Conservation (phyloP, 2,888 invertebrate species). For the Chrysodeixis includens region DNA sequence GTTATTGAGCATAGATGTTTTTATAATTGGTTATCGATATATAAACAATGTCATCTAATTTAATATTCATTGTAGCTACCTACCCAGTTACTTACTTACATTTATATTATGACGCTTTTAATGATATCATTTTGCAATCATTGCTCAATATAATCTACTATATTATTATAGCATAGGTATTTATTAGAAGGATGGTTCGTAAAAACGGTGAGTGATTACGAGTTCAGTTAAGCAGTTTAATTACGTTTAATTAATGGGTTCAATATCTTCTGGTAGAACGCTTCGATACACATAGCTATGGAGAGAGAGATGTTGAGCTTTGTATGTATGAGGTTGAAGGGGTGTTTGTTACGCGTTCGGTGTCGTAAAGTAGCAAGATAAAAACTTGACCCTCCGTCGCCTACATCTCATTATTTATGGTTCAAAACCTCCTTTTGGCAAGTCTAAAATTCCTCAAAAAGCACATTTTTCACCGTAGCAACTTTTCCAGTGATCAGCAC, state of each 20-base stretch:
- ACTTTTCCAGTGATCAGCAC: slow-evolving; percentile 46
- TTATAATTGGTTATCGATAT: neutral
- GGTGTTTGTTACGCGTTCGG: slow-evolving; percentile 64
- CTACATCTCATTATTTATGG: slow-evolving; percentile 77
- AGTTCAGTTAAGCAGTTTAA: slow-evolving; percentile 14
- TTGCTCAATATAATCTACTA: slow-evolving; percentile 25
- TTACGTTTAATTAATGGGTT: slow-evolving; percentile 12
- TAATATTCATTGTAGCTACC: slow-evolving; percentile 28
- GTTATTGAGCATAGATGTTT: neutral
- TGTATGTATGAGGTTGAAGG: slow-evolving; percentile 47
- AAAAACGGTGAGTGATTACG: slow-evolving; percentile 14
- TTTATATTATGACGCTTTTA: slow-evolving; percentile 32
- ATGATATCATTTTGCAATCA: slow-evolving; percentile 36
- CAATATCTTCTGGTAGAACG: slow-evolving; percentile 14
- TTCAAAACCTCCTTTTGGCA: slow-evolving; percentile 71
- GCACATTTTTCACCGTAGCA: slow-evolving; percentile 46
- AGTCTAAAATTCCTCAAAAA: slow-evolving; percentile 68
- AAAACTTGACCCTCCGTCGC: slow-evolving; percentile 71
- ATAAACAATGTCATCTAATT: slow-evolving; percentile 12
- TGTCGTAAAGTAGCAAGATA: slow-evolving; percentile 69
- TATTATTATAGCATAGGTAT: too few species aligned
- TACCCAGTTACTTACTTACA: slow-evolving; percentile 16
- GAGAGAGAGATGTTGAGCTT: neutral
- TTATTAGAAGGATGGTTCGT: slow-evolving; percentile 21
- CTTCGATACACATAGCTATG: neutral